Evolutionary conservation across 2,888 invertebrate genomes (phyloP), one percentile per base, ranked within the genome.

Genomic region (Pristionchus fissidentatus): DNA sequence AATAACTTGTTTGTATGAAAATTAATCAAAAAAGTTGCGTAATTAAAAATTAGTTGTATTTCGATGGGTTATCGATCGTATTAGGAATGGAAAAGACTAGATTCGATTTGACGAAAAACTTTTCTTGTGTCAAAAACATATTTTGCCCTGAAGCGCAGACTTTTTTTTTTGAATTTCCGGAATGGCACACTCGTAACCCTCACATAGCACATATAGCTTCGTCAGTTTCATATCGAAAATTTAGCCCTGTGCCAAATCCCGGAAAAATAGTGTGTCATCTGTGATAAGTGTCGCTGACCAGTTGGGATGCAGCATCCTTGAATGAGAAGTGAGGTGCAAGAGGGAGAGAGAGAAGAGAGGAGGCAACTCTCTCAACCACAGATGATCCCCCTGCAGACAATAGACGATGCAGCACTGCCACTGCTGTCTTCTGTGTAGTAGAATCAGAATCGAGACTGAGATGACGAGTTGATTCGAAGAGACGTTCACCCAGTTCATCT

Each of bases 391-490:
- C 41, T 43, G 29, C 41, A 19, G 19, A 10, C 22, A 46, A 26
- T 1, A 84, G 82, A 84, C 85, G 87, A 3, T 87, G 52, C 7
- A 89, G 84, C 41, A 83, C 84, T 22, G 84, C 73, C 0, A 89
- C 78, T 19, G 88, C 88, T 0, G 87, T 82, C 79, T 89, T 89
- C 82, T 88, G 87, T 13, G 87, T 83, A 0, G 88, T 85, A 57
- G 87, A 85, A 81, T 89, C 89, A 3, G 81, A 66, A 10, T 86
- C 86, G 0, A 87, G 79, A 7, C 88, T 86, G 43, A 88, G 80
- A 55, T 84, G 84, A 19, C 83, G 77, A 8, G 87, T 84, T 0
- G 86, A 84, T 82, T 89, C 87, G 4, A 89, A 81, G 1, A 89
- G 84, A 66, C 85, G 85, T 66, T 52, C 19, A 15, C 78, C 52